Evolutionary conservation across 2,888 invertebrate genomes (phyloP).

Genomic region (Euproctis similis): DNA sequence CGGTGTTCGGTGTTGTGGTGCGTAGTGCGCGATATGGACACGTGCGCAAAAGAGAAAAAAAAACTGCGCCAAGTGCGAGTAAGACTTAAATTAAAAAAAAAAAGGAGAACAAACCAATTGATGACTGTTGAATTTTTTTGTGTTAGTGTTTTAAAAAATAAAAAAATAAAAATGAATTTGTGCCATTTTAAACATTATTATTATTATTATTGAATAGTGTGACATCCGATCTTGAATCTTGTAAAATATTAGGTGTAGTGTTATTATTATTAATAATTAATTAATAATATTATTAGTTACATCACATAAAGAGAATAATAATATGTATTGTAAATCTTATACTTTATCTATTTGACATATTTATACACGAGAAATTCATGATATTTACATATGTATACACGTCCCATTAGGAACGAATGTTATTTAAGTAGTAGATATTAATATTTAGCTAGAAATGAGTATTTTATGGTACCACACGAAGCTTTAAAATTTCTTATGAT

Average conservation of each 20-base stretch:
- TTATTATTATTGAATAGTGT: conserved; percentile 56
- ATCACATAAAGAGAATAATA: too few relatives aligned
- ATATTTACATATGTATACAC: conserved; percentile 76
- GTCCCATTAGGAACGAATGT: conserved; percentile 76
- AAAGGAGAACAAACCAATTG: too few relatives aligned
- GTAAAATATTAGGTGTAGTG: conserved; percentile 64
- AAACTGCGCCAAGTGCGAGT: conserved; percentile 47
- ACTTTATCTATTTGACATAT: conserved; percentile 70
- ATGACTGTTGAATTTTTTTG: conserved; percentile 68
- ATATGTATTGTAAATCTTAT: conserved; percentile 67
- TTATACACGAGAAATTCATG: conserved; percentile 68
- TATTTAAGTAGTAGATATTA: conserved; percentile 69
- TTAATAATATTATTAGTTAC: too few relatives aligned
- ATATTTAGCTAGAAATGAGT: conserved; percentile 66
- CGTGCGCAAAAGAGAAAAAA: conserved; percentile 27
- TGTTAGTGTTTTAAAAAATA: conserved; percentile 74
- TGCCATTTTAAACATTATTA: conserved; percentile 72
- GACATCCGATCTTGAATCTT: conserved; percentile 76
- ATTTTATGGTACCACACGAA: conserved; percentile 71
- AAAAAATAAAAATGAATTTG: too few relatives aligned
- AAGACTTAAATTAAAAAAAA: conserved; percentile 43
- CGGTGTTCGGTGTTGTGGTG: conserved; percentile 31
- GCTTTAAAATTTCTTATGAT: conserved; percentile 76
- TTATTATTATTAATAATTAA: conserved; percentile 71
- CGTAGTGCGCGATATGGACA: conserved; percentile 27